Conservation (phyloP, 2,113 vertebrate genomes). For the Callithrix jacchus region DNA sequence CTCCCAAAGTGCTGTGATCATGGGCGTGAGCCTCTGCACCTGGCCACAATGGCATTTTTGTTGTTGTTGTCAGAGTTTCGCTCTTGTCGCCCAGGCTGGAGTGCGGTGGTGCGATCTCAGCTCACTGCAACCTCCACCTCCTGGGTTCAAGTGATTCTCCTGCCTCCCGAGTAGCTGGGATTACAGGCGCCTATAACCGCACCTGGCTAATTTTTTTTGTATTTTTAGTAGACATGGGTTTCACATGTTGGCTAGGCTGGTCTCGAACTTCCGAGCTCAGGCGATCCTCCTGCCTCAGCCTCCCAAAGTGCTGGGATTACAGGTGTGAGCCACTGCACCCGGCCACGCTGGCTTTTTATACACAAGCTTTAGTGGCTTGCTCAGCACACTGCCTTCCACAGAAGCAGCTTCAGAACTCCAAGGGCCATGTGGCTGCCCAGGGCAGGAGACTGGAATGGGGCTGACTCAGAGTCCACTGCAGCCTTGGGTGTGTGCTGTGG, state of each 20-base stretch:
- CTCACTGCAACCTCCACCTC: too few relatives aligned
- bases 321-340: not conserved
- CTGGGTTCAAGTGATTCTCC: not conserved
- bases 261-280: not conserved
- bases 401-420: not conserved
- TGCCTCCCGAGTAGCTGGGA: not conserved
- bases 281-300: not conserved
- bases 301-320: not conserved
- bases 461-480: accelerated
- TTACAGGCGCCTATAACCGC: not conserved
- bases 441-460: not conserved
- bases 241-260: not conserved
- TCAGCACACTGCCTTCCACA: accelerated
- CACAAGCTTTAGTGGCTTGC: accelerated
- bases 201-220: too few relatives aligned
- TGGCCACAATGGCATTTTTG: not conserved
- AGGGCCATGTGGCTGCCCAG: not conserved
- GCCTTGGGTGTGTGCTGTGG: not conserved
- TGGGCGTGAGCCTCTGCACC: not conserved
- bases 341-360: not conserved
- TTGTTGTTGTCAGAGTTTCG: too few relatives aligned
- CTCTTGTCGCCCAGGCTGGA: too few relatives aligned
- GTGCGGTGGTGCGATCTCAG: too few relatives aligned
- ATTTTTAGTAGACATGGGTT: too few relatives aligned
- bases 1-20: not conserved